A percentile compares a stretch with the other conserved stretches of the same genome.
phyloP scores from a whole-genome alignment of 2,797 vertebrate species.

The Halcyon badia region DNA sequence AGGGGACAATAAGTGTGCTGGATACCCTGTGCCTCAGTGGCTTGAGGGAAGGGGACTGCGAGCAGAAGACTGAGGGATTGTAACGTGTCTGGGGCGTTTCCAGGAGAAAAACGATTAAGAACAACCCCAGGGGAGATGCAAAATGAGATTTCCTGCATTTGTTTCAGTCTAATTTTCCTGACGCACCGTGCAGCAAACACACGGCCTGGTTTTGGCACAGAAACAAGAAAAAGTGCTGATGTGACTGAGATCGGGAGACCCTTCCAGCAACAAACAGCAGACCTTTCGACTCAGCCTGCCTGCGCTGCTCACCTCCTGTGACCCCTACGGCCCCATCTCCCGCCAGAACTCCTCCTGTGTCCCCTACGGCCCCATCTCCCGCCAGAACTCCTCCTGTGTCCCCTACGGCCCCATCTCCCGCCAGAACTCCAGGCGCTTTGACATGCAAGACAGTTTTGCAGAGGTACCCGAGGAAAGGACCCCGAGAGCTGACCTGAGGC shows the following conservation, averaged over 20 bases:
- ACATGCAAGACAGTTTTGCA: neutral
- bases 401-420: too few species aligned
- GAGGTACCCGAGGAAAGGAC: neutral
- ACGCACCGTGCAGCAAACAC: neutral
- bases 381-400: too few species aligned
- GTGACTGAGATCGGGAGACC: neutral
- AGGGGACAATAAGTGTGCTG: neutral
- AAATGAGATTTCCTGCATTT: neutral
- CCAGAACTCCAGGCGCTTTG: neutral
- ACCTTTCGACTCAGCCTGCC: neutral
- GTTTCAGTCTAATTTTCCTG: neutral
- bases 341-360: neutral
- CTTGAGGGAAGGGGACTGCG: neutral
- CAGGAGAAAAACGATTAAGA: neutral
- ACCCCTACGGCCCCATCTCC: neutral
- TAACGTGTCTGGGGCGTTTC: fast-evolving
- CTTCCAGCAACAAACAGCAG: neutral
- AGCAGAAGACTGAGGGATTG: neutral
- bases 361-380: too few species aligned
- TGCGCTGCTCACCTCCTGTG: neutral
- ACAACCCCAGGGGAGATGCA: neutral
- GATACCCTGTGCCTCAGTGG: neutral
- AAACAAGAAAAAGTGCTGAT: slow-evolving; percentile 63
- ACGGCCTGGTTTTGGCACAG: slow-evolving; percentile 70
- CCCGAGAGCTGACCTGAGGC: neutral